Conservation (phyloP, 35 echinoderm and acorn worm species). For the Diadema setosum region DNA sequence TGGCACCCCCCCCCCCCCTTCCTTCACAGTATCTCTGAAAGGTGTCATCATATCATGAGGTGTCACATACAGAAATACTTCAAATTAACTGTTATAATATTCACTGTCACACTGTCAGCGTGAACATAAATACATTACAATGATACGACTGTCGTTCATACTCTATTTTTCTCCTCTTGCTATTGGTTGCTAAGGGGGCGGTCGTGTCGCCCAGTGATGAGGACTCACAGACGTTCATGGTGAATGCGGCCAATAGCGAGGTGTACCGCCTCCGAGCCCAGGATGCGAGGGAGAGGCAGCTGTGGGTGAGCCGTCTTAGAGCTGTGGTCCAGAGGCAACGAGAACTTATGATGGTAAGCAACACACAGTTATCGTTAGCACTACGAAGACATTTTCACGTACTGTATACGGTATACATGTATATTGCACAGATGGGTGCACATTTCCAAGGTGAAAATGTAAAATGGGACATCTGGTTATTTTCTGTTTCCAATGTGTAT, state of each 20-base stretch:
- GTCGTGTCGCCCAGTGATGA: constrained; percentile 97
- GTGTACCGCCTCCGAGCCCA: constrained; percentile 74
- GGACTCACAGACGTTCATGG: constrained; percentile 84
- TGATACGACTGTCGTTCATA: neutral
- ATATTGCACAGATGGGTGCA: too few species aligned
- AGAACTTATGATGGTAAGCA: constrained; percentile 25
- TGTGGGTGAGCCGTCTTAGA: constrained; percentile 89
- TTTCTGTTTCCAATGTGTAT: too few species aligned
- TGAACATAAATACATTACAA: neutral
- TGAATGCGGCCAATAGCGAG: constrained; percentile 92
- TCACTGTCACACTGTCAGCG: neutral
- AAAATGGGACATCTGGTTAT: too few species aligned
- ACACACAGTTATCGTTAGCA: too few species aligned
- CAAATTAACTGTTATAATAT: neutral
- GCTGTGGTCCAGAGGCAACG: constrained; percentile 76
- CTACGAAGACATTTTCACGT: too few species aligned
- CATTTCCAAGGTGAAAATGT: too few species aligned
- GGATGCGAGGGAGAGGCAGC: constrained; percentile 83
- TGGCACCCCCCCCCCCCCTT: too few species aligned
- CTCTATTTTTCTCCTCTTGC: neutral
- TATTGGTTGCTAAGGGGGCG: constrained; percentile 65
- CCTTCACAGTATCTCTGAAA: too few species aligned
- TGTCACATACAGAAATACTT: neutral
- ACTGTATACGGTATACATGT: too few species aligned
- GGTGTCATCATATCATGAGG: too few species aligned